These are phyloP conservation scores for Neolamprologus sp. DNA, from an alignment of 2,113 vertebrate genomes.

Conservation along the genomic window DNA sequence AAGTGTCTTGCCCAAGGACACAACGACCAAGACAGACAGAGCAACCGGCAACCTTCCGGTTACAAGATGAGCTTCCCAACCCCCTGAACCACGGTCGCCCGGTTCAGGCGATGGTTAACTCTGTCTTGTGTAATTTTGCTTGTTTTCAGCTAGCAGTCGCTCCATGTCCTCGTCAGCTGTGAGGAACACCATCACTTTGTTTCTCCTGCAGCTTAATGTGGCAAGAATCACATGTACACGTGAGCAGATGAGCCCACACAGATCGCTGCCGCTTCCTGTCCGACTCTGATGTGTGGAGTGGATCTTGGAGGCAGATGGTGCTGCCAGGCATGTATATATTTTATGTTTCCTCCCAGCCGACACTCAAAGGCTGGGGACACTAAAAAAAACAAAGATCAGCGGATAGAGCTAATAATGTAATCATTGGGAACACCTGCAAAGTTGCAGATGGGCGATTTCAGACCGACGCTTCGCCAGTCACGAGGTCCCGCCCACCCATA, in stretches of 20 bases:
- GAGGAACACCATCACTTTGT: not conserved
- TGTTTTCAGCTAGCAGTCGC: not conserved
- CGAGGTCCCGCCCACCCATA: conserved; percentile 89
- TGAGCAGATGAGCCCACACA: not conserved
- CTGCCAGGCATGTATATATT: conserved; percentile 79
- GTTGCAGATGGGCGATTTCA: conserved; percentile 95
- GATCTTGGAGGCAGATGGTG: conserved; percentile 82
- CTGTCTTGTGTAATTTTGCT: not conserved
- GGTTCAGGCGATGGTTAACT: not conserved
- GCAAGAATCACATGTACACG: not conserved
- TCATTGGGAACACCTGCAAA: conserved; percentile 99
- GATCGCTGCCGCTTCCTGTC: not conserved
- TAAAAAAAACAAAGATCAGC: conserved; percentile 90
- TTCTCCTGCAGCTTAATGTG: not conserved
- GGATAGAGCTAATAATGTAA: conserved; percentile 99
- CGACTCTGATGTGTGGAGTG: not conserved
- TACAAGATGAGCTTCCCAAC: not conserved
- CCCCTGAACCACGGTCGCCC: not conserved
- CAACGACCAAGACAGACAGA: not conserved
- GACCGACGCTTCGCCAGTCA: conserved; percentile 81
- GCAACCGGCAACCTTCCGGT: not conserved
- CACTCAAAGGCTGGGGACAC: conserved; percentile 72
- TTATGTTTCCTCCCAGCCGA: conserved; percentile 52
- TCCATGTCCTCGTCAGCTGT: not conserved
- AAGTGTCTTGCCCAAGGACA: not conserved